Evolutionary conservation across 2,797 vertebrate species (phyloP).

Genomic region (Lagodon rhomboides): DNA sequence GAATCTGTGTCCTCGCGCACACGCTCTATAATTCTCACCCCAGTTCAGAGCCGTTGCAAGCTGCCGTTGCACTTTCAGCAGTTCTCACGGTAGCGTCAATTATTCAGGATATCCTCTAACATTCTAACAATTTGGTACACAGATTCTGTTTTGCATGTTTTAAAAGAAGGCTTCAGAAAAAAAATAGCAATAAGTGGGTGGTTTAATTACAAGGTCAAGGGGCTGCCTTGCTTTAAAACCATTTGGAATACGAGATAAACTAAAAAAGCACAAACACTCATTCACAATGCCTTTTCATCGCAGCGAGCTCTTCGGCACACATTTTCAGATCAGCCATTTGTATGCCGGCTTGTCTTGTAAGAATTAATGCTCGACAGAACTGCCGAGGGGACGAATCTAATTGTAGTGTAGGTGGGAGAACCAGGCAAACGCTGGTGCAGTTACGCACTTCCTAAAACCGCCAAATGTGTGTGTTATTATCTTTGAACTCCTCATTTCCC

Average conservation of each 20-base stretch:
- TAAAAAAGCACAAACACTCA: conserved; percentile 33
- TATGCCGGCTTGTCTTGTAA: conserved; percentile 37
- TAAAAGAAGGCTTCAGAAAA: neutral
- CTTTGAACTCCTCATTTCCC: conserved; percentile 68
- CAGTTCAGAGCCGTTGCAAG: conserved; percentile 8
- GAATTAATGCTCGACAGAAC: conserved; percentile 55
- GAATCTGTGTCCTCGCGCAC: conserved; percentile 26
- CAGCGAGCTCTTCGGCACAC: conserved; percentile 13
- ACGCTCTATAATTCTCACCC: conserved; percentile 1
- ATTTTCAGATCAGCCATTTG: conserved; percentile 47
- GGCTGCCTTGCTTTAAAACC: neutral
- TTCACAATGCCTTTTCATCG: conserved; percentile 30
- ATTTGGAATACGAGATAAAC: conserved; percentile 14
- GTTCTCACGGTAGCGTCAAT: neutral
- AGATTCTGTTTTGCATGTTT: neutral
- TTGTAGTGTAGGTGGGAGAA: conserved; percentile 56
- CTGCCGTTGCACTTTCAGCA: conserved; percentile 4
- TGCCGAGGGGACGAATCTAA: conserved; percentile 58
- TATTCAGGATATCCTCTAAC: neutral
- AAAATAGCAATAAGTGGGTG: conserved; percentile 1
- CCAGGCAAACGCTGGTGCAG: conserved; percentile 58
- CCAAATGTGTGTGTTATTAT: conserved; percentile 60
- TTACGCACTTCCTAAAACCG: conserved; percentile 51
- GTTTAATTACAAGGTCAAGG: conserved; percentile 16
- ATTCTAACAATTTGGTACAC: neutral